Conservation (phyloP, 2,888 invertebrate genomes). For the Trilocha varians region DNA sequence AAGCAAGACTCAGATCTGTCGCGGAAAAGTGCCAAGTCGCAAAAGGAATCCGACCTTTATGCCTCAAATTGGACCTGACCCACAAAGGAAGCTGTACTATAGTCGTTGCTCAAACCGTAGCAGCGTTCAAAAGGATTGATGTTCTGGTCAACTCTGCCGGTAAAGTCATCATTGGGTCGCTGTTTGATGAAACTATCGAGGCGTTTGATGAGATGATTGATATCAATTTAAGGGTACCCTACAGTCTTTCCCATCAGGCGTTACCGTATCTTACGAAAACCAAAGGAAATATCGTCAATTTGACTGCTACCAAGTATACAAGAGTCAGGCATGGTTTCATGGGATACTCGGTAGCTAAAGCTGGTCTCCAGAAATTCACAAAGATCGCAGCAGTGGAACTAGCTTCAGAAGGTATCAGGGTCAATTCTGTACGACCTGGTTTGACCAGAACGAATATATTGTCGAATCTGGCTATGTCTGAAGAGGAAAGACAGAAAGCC, state of each 20-base stretch:
- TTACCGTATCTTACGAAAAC: constrained; percentile 83
- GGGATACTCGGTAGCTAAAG: constrained; percentile 25
- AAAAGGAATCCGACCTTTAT: constrained; percentile 22
- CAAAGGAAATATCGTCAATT: constrained; percentile 88
- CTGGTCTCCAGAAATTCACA: constrained; percentile 31
- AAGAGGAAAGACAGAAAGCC: constrained; percentile 20
- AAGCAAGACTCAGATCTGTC: constrained; percentile 27
- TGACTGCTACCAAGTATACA: constrained; percentile 86
- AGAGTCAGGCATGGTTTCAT: constrained; percentile 32
- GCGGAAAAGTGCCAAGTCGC: constrained; percentile 25
- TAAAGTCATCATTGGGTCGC: constrained; percentile 76
- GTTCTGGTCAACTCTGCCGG: constrained; percentile 89
- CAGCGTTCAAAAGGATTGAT: constrained; percentile 78
- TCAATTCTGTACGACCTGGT: constrained; percentile 34
- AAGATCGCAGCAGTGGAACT: constrained; percentile 33
- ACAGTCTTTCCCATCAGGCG: constrained; percentile 82
- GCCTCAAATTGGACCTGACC: constrained; percentile 73
- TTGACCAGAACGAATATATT: constrained; percentile 29
- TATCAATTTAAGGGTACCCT: constrained; percentile 83
- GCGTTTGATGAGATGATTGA: constrained; percentile 88
- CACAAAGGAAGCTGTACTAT: constrained; percentile 75
- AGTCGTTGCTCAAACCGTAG: constrained; percentile 77
- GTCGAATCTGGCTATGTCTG: constrained; percentile 23
- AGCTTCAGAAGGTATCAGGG: constrained; percentile 27
- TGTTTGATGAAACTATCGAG: constrained; percentile 84